Percentiles rank a stretch among this genome's conserved stretches.
These are phyloP conservation scores for Crypturellus tataupa DNA, from an alignment of 2,797 vertebrate genomes.

Conservation along the genomic window DNA sequence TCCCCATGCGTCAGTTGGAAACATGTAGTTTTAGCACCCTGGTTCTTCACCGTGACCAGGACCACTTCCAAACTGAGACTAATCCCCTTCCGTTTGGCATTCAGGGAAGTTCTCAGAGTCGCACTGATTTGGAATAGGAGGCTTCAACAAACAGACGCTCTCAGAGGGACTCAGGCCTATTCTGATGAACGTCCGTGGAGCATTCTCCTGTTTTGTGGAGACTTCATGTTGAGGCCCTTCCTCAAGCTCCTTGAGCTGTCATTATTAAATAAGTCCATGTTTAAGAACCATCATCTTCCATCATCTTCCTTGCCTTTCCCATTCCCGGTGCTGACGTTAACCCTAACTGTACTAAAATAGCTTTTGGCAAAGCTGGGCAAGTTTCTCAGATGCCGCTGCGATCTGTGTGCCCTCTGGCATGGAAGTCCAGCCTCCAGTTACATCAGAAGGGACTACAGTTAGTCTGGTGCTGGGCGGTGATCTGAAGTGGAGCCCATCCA, in stretches of 20 bases:
- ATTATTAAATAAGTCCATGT: neutral
- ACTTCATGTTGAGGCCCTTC: neutral
- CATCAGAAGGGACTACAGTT: neutral
- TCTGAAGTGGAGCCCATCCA: neutral
- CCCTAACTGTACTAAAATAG: neutral
- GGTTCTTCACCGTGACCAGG: neutral
- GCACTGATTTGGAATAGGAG: neutral
- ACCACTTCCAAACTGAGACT: neutral
- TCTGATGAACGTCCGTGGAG: neutral
- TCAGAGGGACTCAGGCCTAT: neutral
- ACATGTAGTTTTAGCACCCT: neutral
- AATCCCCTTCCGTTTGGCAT: neutral
- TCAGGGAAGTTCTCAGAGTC: neutral
- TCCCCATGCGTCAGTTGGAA: rapidly evolving
- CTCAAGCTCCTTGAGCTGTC: neutral
- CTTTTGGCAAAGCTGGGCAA: neutral
- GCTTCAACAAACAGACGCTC: neutral
- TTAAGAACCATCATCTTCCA: neutral
- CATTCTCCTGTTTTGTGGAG: rapidly evolving
- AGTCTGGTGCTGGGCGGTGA: neutral
- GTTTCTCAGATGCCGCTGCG: neutral
- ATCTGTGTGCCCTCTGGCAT: rapidly evolving
- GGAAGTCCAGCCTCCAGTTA: neutral
- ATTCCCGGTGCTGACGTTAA: neutral
- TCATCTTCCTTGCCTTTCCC: neutral